Base-by-base conservation (phyloP, 2,113 vertebrate species). In the Ailurus styani region DNA sequence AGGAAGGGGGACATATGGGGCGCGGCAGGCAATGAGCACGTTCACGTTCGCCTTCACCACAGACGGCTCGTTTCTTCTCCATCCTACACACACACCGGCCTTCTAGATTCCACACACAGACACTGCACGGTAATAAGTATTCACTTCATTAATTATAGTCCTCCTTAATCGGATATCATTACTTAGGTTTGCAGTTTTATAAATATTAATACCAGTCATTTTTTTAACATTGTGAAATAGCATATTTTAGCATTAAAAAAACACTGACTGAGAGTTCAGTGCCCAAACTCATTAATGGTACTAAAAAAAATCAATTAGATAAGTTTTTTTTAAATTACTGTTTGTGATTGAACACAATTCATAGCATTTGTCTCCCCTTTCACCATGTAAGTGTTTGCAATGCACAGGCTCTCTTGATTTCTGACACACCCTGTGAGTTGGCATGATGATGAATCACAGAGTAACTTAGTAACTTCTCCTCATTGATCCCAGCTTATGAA, bases 1-100 rank as follows among this genome's bases (percentile, higher is more conserved):
- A 25, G 47, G 34, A 27, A 27, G 55, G 21, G 57, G 25, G 17
- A 15, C 8, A 6, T 5, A 1, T 4, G 15, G 31, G 40, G 29
- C 0, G 5, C 1, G 3, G 50, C 18, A 29, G 13, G 1, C 12
- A 50, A 17, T 4, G 2, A 20, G 13, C 40, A 17, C 1, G 10
- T 47, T 40, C 5, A 25, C 0, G 37, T 6, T 2, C 14, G 5
- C 21, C 29, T 37, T 27, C 64, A 9, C n/a, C 12, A 1, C 2
- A 5, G 37, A 42, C 18, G 1, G 12, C 12, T 31, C 20, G 18
- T 34, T 45, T 54, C 60, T 31, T n/a, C 54, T 66, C 64, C 1
- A 57, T 27, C 57, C 21, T 79, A 45, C 15, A 13, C 29, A 10
- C 37, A 25, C 10, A 7, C 66, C 15, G 57, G 75, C 9, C 42